Base-by-base conservation (phyloP, 2,888 invertebrate species). In the Ceramica pisi region DNA sequence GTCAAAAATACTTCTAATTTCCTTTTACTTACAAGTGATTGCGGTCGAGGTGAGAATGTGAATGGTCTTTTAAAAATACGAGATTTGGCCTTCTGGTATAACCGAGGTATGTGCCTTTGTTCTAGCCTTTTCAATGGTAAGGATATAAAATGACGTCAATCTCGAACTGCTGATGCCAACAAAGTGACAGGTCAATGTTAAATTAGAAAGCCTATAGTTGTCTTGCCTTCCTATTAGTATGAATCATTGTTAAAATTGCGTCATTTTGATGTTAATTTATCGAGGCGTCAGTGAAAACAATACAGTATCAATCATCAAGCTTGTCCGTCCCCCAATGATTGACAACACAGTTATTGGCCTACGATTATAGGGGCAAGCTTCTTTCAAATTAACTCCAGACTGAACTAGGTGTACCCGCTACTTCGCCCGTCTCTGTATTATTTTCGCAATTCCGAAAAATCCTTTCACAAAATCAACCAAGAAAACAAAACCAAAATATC, bases 81-180 rank as follows among this genome's bases (percentile, higher is more conserved):
- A 41, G 41, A 12, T 0, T 12, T 41, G 41, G 41, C 41, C 41
- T 41, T 23, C 21, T 6, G 14, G 21, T 7, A 14, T 7, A 2
- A 23, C 23, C 6, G 23, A 23, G 14, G 2, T 21, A 31, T 41
- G 41, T 41, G 41, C 48, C 10, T 62, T 62, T 48, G 62, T 48
- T 53, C 66, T 68, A 53, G n/a, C 23, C 14, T 55, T 53, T 53
- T 66, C 66, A 68, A 66, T 65, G 41, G 14, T 53, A 53, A 26
- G 14, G 51, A 67, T 53, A 41, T 31, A 53, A 35, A 19, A 53
- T 35, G 23, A 65, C 44, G 44, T 68, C 66, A 55, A 68, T 65
- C 65, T 53, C 10, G 14, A 38, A 46, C 41, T 12, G 31, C 21
- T 51, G 21, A 31, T 31, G 67, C 21, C 65, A 53, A 53, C 23